Evolutionary conservation across 1,140 invertebrate genomes (phyloP).

Genomic region (Chironomus striatipennis): DNA sequence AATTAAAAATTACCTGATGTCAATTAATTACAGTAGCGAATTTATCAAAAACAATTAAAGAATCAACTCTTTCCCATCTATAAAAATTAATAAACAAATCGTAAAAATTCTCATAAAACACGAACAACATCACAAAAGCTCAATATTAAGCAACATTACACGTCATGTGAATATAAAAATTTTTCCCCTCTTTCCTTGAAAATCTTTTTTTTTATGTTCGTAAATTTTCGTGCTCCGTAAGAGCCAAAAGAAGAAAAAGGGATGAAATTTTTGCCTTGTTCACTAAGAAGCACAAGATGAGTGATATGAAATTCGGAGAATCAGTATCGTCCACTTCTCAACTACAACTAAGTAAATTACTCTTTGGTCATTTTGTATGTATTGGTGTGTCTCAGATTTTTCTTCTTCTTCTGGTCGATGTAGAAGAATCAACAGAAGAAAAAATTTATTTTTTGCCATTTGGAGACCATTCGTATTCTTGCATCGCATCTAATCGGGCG

Average conservation of each 20-base stretch:
- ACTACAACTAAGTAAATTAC: background rate
- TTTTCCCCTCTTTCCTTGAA: background rate
- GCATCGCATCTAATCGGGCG: slow-evolving; percentile 19
- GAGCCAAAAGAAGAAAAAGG: no score
- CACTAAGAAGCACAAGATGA: background rate
- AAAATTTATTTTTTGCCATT: background rate
- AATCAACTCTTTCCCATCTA: no score
- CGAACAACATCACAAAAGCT: no score
- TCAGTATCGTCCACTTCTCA: slow-evolving; percentile 4
- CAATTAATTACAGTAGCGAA: no score
- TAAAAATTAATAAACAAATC: no score
- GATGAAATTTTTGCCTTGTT: background rate
- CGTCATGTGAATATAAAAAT: background rate
- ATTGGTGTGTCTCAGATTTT: slow-evolving; percentile 8
- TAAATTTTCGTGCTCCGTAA: no score
- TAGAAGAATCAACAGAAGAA: slow-evolving; percentile 10
- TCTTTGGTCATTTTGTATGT: slow-evolving; percentile 6
- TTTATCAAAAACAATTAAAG: no score
- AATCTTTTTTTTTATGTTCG: no score
- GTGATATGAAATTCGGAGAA: background rate
- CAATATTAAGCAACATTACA: no score
- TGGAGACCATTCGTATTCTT: slow-evolving; percentile 18
- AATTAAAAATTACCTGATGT: no score
- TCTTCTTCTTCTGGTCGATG: background rate
- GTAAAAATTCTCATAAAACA: no score